These are phyloP conservation scores for Syrista parreyssii DNA, from an alignment of 2,888 invertebrate genomes.

Conservation along the genomic window DNA sequence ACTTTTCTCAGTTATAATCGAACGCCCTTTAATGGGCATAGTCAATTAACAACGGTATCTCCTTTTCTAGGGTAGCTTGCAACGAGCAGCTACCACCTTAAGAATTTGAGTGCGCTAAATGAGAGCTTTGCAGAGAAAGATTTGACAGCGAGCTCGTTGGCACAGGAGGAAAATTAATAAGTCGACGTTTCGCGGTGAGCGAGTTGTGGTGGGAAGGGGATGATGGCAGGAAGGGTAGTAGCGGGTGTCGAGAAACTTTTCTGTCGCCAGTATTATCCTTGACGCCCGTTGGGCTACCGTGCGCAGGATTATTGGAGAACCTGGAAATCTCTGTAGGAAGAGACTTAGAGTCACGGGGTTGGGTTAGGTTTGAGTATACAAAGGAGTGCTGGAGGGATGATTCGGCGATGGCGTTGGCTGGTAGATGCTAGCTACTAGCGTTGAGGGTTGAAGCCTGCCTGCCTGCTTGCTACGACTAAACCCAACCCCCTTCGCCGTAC, in stretches of 20 bases:
- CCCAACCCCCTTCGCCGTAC: constrained; percentile 11
- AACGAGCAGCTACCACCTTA: background rate
- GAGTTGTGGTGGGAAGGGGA: background rate
- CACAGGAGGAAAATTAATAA: background rate
- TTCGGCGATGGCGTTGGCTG: constrained; percentile 22
- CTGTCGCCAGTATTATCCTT: background rate
- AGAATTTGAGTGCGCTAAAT: background rate
- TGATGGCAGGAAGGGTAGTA: background rate
- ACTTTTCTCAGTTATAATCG: background rate
- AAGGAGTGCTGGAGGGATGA: constrained; percentile 24
- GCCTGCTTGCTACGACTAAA: constrained; percentile 1
- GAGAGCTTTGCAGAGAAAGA: background rate
- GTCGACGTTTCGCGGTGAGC: background rate
- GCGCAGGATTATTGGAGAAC: constrained; percentile 4
- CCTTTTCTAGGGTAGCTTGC: background rate
- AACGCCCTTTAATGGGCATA: background rate
- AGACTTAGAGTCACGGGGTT: constrained; percentile 13
- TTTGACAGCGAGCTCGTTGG: background rate
- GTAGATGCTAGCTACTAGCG: constrained; percentile 25
- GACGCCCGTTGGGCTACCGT: background rate
- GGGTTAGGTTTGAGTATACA: constrained; percentile 27
- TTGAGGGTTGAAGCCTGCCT: background rate
- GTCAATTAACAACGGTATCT: background rate
- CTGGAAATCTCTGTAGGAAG: background rate
- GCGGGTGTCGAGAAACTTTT: background rate